These are phyloP conservation scores for Varecia variegata DNA, from an alignment of 2,797 vertebrate species.

Conservation along the genomic window DNA sequence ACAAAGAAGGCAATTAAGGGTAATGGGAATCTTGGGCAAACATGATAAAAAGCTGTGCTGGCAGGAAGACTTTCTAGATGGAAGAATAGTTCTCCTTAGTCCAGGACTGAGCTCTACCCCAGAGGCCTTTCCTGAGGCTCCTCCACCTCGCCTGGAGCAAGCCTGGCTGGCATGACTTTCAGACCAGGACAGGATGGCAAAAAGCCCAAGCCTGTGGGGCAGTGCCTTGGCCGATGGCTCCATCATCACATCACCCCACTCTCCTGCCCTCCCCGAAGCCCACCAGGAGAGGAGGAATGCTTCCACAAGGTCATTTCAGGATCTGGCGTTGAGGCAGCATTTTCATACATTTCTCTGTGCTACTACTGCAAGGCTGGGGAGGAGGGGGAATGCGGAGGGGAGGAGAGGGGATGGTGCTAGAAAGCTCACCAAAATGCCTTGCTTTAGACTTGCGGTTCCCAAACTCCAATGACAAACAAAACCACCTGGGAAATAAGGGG, in stretches of 20 bases:
- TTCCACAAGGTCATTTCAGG: conserved; percentile 39
- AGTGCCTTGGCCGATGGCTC: background rate
- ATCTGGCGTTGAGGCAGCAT: background rate
- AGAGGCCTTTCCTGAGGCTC: background rate
- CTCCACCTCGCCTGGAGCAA: background rate
- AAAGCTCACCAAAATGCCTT: background rate
- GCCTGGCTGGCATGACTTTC: background rate
- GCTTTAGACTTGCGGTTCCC: background rate
- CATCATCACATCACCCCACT: background rate
- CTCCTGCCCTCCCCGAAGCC: background rate
- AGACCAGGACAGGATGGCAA: background rate
- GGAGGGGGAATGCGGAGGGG: rapidly evolving
- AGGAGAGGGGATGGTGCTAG: rapidly evolving
- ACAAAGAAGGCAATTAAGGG: conserved; percentile 66
- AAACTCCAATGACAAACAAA: background rate
- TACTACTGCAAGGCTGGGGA: background rate
- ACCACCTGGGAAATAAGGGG: background rate
- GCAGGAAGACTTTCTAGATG: conserved; percentile 13
- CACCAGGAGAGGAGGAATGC: background rate
- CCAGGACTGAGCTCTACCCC: background rate
- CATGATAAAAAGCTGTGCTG: conserved; percentile 39
- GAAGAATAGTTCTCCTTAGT: conserved; percentile 7
- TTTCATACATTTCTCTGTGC: background rate
- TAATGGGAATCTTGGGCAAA: conserved; percentile 64
- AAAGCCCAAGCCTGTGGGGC: background rate